These are phyloP conservation scores for Monopis laevigella DNA, from an alignment of 2,888 invertebrate genomes.

Conservation along the genomic window DNA sequence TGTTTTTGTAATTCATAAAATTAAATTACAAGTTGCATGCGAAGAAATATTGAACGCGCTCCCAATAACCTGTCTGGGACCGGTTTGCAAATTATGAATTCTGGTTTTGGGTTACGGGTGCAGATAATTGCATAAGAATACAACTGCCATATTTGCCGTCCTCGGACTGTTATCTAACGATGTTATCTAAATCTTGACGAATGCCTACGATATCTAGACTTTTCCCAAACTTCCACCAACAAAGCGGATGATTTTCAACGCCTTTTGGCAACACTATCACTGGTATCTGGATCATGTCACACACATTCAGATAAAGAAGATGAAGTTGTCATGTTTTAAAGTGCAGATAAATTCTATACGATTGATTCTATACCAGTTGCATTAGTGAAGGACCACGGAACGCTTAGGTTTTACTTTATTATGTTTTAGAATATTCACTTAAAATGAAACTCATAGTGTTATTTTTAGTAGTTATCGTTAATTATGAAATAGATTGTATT, in stretches of 20 bases:
- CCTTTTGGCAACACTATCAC: background rate
- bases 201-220: too few species aligned
- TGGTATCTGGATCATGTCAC: background rate
- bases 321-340: background rate
- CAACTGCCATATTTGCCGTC: too few species aligned
- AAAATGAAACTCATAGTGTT: conserved; percentile 25
- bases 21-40: too few species aligned
- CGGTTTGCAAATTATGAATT: too few species aligned
- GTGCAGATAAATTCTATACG: conserved; percentile 3
- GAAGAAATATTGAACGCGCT: too few species aligned
- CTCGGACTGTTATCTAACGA: too few species aligned
- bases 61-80: too few species aligned
- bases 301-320: background rate
- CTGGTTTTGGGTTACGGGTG: too few species aligned
- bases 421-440: conserved; percentile 1
- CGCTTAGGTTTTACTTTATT: background rate
- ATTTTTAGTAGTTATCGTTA: conserved; percentile 23
- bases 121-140: too few species aligned
- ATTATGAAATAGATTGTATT: conserved; percentile 22
- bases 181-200: too few species aligned
- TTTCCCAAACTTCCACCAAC: background rate
- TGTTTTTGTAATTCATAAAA: too few species aligned
- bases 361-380: background rate
- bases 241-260: conserved; percentile 1
- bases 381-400: background rate